These are phyloP conservation scores for Carcharodon carcharias DNA, from an alignment of 2,797 vertebrate genomes.

Conservation along the genomic window DNA sequence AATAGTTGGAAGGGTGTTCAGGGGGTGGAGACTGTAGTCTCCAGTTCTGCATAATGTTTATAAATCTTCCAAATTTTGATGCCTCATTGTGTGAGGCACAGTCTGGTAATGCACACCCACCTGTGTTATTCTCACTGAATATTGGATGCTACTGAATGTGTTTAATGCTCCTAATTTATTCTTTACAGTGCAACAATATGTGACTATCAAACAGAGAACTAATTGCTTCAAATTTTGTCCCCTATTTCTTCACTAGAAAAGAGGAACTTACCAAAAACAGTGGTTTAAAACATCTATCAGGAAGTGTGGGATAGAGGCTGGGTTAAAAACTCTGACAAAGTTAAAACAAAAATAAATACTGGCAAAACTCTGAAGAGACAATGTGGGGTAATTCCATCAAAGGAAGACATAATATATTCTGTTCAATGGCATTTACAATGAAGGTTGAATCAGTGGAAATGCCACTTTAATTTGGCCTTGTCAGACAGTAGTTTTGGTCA, in stretches of 20 bases:
- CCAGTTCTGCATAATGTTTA: not conserved
- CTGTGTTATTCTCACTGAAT: not conserved
- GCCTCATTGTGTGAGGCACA: not conserved
- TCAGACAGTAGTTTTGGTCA: not conserved
- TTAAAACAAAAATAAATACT: not conserved
- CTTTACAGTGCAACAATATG: no score
- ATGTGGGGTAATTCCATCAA: not conserved
- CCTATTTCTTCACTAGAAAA: not conserved
- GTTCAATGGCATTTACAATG: not conserved
- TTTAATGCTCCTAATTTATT: not conserved
- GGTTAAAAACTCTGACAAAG: not conserved
- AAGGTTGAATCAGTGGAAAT: not conserved
- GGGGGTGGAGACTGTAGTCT: not conserved
- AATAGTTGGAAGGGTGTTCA: not conserved
- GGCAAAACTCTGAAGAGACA: not conserved
- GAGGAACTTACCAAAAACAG: not conserved
- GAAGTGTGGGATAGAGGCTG: not conserved
- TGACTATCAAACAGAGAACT: not conserved
- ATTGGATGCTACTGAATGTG: not conserved
- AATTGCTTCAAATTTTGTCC: not conserved
- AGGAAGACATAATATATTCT: not conserved
- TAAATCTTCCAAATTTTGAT: not conserved
- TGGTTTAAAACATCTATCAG: not conserved
- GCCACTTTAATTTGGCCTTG: no score
- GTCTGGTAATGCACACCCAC: not conserved